Base-by-base conservation (phyloP, 2,113 vertebrate species). In the Nothoprocta perdicaria region DNA sequence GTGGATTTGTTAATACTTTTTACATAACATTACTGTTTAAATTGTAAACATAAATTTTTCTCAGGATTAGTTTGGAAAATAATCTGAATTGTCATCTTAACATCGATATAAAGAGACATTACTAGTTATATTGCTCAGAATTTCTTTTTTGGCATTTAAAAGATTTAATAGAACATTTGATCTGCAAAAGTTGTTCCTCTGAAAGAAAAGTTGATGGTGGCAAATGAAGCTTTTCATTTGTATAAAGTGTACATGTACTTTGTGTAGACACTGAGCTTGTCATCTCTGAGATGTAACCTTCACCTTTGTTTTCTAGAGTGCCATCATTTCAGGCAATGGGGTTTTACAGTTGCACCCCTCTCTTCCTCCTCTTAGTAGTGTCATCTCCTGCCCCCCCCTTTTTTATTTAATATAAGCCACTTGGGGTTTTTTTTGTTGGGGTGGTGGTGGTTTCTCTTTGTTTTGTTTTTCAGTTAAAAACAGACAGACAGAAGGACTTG, bases 1-100 rank as follows among this genome's bases (percentile, higher is more conserved):
- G 98, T 98, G 98, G 97, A 97, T 98, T 98, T 98, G 97, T 98
- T 98, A 98, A 98, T 97, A 98, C 97, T 98, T 98, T 98, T 98
- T 98, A 97, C 97, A 97, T 97, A 97, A 98, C 97, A 97, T 97
- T 96, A 97, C 97, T 97, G 96, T 98, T 98, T 97, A 97, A 98
- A 98, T 96, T 95, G 97, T 97, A 98, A 97, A 97, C 97, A 97
- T 96, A 89, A 94, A 96, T 97, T 97, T 97, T 97, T 98, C 97
- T 98, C 97, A 97, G 96, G 97, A 98, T 97, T 97, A 97, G 97
- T 97, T 97, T 96, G 95, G 96, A 97, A 95, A 96, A 96, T 95
- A 96, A 96, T 96, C 95, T 97, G 96, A 98, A 95, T 96, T 97
- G 97, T 97, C 97, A 96, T 96, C 91, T 96, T 97, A 96, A 96